phyloP scores from a whole-genome alignment of 2,888 invertebrate genomes.

The Lithodes maja region DNA sequence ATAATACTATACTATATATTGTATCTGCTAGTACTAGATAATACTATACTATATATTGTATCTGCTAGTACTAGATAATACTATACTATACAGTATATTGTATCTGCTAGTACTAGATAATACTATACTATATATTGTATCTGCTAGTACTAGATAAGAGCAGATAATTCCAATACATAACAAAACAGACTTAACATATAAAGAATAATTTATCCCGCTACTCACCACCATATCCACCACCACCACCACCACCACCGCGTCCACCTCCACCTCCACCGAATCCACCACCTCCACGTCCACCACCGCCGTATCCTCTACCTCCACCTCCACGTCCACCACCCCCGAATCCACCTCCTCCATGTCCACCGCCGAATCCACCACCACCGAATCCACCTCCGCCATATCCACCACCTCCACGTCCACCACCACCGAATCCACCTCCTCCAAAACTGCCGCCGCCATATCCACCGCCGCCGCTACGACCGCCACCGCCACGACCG shows the following conservation, averaged over 20 bases:
- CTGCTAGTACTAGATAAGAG: too few species aligned
- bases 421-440: neutral
- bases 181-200: too few species aligned
- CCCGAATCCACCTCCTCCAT: neutral
- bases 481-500: neutral
- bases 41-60: too few species aligned
- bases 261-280: neutral
- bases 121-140: too few species aligned
- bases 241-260: neutral
- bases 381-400: neutral
- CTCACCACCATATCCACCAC: neutral
- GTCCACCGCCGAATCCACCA: neutral
- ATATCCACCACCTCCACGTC: neutral
- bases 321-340: neutral
- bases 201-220: too few species aligned
- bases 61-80: too few species aligned
- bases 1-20: too few species aligned
- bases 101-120: too few species aligned
- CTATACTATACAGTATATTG: too few species aligned
- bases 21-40: too few species aligned
- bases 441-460: neutral
- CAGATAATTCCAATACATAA: too few species aligned
- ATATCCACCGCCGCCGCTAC: too few species aligned
- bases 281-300: neutral
- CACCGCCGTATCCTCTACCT: neutral